phyloP scores from a whole-genome alignment of 2,888 invertebrate genomes.

The Galeruca laticollis region DNA sequence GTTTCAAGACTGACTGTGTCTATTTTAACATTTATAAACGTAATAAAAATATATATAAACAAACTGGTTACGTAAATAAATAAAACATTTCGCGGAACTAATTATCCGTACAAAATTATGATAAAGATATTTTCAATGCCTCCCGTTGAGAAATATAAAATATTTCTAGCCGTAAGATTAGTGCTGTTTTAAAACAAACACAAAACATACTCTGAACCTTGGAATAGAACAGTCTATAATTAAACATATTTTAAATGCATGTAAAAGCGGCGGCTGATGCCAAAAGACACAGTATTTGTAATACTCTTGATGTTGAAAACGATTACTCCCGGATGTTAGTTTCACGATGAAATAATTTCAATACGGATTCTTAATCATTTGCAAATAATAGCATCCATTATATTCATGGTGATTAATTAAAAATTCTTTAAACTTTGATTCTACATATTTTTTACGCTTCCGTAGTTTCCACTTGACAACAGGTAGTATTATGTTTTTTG shows the following conservation, averaged over 20 bases:
- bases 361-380: not conserved
- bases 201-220: slow-evolving; percentile 18
- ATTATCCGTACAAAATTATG: slow-evolving; percentile 1
- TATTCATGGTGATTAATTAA: too few relatives aligned
- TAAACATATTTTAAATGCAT: slow-evolving; percentile 21
- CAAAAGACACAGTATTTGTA: slow-evolving; percentile 19
- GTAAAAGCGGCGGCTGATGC: slow-evolving; percentile 11
- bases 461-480: too few relatives aligned
- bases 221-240: slow-evolving; percentile 28
- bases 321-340: too few relatives aligned
- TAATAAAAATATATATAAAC: not conserved
- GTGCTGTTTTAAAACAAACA: slow-evolving; percentile 17
- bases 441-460: too few relatives aligned
- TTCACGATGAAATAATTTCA: not conserved
- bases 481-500: too few relatives aligned
- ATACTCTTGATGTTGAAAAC: not conserved
- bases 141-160: slow-evolving; percentile 20
- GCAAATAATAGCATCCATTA: too few relatives aligned
- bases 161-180: slow-evolving; percentile 18
- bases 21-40: not conserved
- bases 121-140: slow-evolving; percentile 11
- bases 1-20: too few relatives aligned
- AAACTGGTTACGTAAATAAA: slow-evolving; percentile 4
- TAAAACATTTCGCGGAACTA: not conserved
- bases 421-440: too few relatives aligned